Percentiles rank a stretch among this genome's conserved stretches.
These are phyloP conservation scores for Bombyx huttoni DNA, from an alignment of 2,888 invertebrate genomes.

Conservation along the genomic window DNA sequence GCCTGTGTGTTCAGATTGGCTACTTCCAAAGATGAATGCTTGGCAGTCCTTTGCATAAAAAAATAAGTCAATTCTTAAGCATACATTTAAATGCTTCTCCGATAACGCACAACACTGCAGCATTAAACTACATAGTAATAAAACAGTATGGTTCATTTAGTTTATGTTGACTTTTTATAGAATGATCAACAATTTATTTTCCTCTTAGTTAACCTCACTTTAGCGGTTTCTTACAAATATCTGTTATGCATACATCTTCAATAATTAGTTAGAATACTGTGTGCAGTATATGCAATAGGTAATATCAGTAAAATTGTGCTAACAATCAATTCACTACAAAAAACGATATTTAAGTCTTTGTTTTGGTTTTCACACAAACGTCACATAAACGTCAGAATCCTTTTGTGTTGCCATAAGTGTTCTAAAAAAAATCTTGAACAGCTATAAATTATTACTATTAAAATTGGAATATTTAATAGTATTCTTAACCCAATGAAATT, in stretches of 20 bases:
- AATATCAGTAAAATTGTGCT: too few relatives aligned
- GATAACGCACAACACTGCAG: conserved; percentile 17
- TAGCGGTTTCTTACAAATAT: not conserved
- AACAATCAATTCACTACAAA: too few relatives aligned
- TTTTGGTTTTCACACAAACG: too few relatives aligned
- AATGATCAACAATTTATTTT: not conserved
- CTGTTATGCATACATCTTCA: not conserved
- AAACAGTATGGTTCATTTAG: conserved; percentile 6
- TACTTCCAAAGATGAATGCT: conserved; percentile 25
- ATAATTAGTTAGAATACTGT: not conserved
- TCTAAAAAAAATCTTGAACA: too few relatives aligned
- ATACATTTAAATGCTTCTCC: conserved; percentile 16
- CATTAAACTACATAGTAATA: conserved; percentile 13
- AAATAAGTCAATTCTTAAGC: conserved; percentile 28
- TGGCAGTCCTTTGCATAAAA: conserved; percentile 39
- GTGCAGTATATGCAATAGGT: not conserved
- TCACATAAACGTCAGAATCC: too few relatives aligned
- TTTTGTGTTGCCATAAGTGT: too few relatives aligned
- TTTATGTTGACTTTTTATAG: not conserved
- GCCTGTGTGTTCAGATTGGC: not conserved
- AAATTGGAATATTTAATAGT: too few relatives aligned
- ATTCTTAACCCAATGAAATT: too few relatives aligned
- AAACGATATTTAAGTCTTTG: too few relatives aligned
- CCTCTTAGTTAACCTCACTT: not conserved
- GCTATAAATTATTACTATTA: too few relatives aligned